Base-by-base conservation (phyloP, 2,113 vertebrate genomes). In the Pterocles burchelli region DNA sequence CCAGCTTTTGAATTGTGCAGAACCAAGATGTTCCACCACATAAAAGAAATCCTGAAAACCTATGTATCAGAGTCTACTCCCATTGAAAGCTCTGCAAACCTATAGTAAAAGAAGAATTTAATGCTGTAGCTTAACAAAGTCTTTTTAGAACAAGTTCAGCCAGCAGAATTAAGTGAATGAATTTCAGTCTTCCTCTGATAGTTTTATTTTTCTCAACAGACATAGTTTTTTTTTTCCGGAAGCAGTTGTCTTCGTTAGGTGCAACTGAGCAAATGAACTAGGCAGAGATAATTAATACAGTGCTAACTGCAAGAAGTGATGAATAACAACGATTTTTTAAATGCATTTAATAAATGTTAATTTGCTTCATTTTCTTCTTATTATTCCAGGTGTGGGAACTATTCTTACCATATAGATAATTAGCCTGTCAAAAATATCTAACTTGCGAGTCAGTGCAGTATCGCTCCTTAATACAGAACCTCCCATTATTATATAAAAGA, bases 251-350 rank as follows among this genome's bases (percentile, higher is more conserved):
- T 78, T 88, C 66, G 79, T 91, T 91, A 96, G 91, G 41, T 70
- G 52, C 4, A 8, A 93, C 43, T 63, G 68, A 92, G 75, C 51
- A 97, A 97, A 96, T 86, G 76, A 96, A 93, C 95, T 88, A 84
- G 91, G 81, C 76, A 96, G 84, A 95, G 87, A 89, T 95, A 97
- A 98, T 97, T 93, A 97, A 95, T 91, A 81, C 51, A 65, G 33
- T 85, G 48, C 48, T 82, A 88, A 95, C 49, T 59, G 43, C 93
- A 84, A 96, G 68, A 85, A 90, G 38, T 33, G 80, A 87, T 7
- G 17, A 96, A 90, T 87, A 96, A 75, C 68, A 94, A 96, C 96
- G 91, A 87, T 91, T 93, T 94, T 97, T 93, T 80, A 88, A 85
- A 75, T 10, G 67, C 79, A 95, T 72, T 95, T 91, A 92, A 92